Evolutionary conservation across 2,797 vertebrate genomes (phyloP).

Genomic region (Mormyrus proboscirostris): DNA sequence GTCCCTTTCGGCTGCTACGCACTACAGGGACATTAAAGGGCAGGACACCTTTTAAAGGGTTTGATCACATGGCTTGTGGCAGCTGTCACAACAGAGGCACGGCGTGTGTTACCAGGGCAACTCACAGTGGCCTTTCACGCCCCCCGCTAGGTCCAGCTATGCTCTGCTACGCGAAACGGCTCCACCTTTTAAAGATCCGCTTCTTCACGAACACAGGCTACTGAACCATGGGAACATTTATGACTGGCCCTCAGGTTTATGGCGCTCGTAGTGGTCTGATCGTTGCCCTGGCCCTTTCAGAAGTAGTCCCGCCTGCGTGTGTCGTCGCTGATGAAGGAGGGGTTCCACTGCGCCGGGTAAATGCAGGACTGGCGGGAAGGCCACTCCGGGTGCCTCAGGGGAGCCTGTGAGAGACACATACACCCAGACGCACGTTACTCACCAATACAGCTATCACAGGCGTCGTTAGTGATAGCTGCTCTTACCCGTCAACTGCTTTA

Average conservation of each 20-base stretch:
- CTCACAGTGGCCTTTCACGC: not conserved
- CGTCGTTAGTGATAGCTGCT: not conserved
- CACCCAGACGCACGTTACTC: not conserved
- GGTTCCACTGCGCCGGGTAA: conserved; percentile 94
- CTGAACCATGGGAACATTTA: not conserved
- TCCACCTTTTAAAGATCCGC: not conserved
- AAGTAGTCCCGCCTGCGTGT: conserved; percentile 94
- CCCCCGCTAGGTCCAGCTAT: not conserved
- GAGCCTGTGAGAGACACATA: conserved; percentile 62
- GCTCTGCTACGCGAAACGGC: not conserved
- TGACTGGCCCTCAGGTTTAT: not conserved
- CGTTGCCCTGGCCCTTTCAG: conserved; percentile 45
- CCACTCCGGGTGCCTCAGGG: conserved; percentile 70
- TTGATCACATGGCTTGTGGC: not conserved
- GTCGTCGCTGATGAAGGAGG: conserved; percentile 90
- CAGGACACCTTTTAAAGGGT: not conserved
- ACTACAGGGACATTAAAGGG: not conserved
- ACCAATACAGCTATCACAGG: not conserved
- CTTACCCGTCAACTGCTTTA: not conserved
- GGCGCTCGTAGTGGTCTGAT: not conserved
- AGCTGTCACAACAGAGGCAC: not conserved
- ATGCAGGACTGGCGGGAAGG: conserved; percentile 90
- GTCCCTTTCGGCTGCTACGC: not conserved
- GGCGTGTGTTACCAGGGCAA: not conserved
- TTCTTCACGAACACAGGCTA: not conserved